Conservation (phyloP, 2,888 invertebrate species). For the Nymphalis urticae region DNA sequence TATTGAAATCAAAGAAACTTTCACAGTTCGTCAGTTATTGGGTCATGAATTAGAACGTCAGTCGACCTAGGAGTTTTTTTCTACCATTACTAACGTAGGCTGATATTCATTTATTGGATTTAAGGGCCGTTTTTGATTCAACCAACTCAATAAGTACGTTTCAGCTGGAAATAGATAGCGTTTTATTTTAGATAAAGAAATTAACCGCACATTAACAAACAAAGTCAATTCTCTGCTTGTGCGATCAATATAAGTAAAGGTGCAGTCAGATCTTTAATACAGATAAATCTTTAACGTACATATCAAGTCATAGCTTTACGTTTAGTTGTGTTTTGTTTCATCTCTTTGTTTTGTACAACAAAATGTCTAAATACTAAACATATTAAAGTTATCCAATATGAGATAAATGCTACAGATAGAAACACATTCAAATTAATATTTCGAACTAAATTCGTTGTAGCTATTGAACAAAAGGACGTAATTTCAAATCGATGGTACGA, state of each 20-base stretch:
- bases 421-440: not conserved
- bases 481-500: not conserved
- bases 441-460: not conserved
- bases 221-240: too few species aligned
- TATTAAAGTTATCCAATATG: not conserved
- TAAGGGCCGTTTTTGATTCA: not conserved
- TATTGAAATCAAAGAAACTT: not conserved
- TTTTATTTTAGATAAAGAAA: too few species aligned
- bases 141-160: not conserved
- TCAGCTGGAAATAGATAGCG: not conserved
- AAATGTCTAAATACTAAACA: not conserved
- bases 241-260: too few species aligned
- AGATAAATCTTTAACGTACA: too few species aligned
- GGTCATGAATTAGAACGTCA: constrained; percentile 11
- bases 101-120: constrained; percentile 16
- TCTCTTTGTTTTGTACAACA: too few species aligned
- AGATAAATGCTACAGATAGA: not conserved
- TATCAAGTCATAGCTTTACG: too few species aligned
- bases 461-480: constrained; percentile 1
- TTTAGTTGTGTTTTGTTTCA: too few species aligned
- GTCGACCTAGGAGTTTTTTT: constrained; percentile 9
- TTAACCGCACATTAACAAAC: too few species aligned
- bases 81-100: constrained; percentile 13
- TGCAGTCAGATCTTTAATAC: too few species aligned
- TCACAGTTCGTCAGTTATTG: constrained; percentile 17